Evolutionary conservation across 2,888 invertebrate genomes (phyloP).

Genomic region (Spodoptera littoralis): DNA sequence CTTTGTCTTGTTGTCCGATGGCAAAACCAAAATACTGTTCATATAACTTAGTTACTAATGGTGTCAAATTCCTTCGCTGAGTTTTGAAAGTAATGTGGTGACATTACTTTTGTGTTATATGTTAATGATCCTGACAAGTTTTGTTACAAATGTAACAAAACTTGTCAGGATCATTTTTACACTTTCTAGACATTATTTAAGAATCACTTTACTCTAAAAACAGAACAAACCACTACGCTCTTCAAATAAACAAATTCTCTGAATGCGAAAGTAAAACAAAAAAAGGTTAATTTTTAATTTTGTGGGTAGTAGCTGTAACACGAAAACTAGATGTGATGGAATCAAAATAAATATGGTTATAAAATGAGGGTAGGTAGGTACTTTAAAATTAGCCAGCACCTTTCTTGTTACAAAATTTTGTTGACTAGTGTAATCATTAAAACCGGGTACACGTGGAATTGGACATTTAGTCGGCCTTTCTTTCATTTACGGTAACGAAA

Average conservation of each 20-base stretch:
- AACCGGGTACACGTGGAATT: no score
- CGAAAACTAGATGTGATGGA: slow-evolving; percentile 4
- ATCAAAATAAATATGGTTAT: neutral
- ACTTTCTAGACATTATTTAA: slow-evolving; percentile 38
- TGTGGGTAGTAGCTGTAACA: neutral
- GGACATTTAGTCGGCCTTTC: no score
- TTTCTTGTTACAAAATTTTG: no score
- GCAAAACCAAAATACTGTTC: no score
- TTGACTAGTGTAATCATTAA: no score
- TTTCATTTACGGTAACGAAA: no score
- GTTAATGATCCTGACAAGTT: no score
- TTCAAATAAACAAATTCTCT: slow-evolving; percentile 7
- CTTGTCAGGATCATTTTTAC: slow-evolving; percentile 34
- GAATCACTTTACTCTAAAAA: no score
- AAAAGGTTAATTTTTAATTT: neutral
- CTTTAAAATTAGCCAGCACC: no score
- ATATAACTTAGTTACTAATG: slow-evolving; percentile 1
- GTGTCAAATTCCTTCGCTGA: slow-evolving; percentile 32
- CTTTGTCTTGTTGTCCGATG: no score
- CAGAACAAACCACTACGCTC: slow-evolving; percentile 1
- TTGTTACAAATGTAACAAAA: slow-evolving; percentile 38
- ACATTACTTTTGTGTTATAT: no score
- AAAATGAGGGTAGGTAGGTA: no score
- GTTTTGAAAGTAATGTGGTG: slow-evolving; percentile 37
- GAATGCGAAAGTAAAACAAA: neutral